Evolutionary conservation across 2,888 invertebrate genomes (phyloP), one percentile per base, ranked within the genome.

Genomic region (Drosophila percnosoma): DNA sequence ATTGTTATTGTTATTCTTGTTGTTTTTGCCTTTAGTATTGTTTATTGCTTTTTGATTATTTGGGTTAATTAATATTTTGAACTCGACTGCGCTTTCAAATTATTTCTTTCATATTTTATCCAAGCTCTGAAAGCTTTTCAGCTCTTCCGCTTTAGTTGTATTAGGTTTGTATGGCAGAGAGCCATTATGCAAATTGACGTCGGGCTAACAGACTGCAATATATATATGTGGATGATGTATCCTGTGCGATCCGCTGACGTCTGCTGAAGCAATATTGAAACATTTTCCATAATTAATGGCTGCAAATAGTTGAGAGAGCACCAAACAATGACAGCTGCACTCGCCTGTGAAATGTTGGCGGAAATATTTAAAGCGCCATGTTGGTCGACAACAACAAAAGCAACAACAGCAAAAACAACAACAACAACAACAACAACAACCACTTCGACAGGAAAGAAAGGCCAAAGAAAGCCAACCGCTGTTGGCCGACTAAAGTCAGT

Each of bases 251-350:
- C 24, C 15, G 60, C 53, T 67, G 57, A 45, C 54, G 40, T 42
- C 42, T 31, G 58, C 72, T 66, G 67, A 55, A 65, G 78, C 68
- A 64, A 82, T 81, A 82, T 75, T 84, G 74, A 85, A 84, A 87
- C 70, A 77, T 79, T 87, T 79, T 79, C 60, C 85, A 75, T 85
- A 83, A 85, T 85, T 87, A 89, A 85, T 89, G 84, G 58, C 75
- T 68, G 71, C 66, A 81, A 83, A 89, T 86, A 86, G 78, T 78
- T 72, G 63, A 69, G 68, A 60, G 63, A 68, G 68, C 29, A 52
- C 33, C 38, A 63, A 85, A 88, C 89, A 89, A 85, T 83, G 87
- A 79, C 84, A 72, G 69, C 61, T 68, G 78, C 73, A 69, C 75
- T 71, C 80, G 66, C 27, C 68, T 68, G 77, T 80, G 57, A 78